phyloP scores from a whole-genome alignment of 2,888 invertebrate genomes.

The Phyllotreta striolata region DNA sequence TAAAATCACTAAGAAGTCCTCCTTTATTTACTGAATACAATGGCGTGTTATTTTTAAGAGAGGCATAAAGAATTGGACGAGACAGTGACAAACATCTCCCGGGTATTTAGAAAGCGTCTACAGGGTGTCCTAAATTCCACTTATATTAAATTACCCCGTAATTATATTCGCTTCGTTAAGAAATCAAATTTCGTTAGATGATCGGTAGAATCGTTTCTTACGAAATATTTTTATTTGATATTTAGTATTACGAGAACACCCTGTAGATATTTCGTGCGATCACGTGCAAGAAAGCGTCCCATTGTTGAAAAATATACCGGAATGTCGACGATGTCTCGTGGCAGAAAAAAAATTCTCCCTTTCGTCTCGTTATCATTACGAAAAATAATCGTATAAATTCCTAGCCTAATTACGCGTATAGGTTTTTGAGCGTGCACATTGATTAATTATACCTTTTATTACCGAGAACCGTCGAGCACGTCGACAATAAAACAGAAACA shows the following conservation, averaged over 20 bases:
- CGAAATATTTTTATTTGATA: neutral
- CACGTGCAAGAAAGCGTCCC: constrained; percentile 23
- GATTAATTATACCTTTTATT: constrained; percentile 18
- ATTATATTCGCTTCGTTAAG: no score
- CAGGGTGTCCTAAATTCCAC: constrained; percentile 1
- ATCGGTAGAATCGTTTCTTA: no score
- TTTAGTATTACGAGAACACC: constrained; percentile 5
- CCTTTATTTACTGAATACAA: constrained; percentile 28
- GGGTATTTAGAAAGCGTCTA: constrained; percentile 27
- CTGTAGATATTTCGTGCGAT: constrained; percentile 11
- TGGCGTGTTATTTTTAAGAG: constrained; percentile 30
- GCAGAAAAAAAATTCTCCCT: constrained; percentile 16
- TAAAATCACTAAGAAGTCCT: constrained; percentile 32
- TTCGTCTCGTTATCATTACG: constrained; percentile 14
- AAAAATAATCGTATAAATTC: no score
- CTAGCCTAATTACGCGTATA: neutral
- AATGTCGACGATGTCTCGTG: constrained; percentile 21
- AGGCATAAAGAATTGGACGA: constrained; percentile 31
- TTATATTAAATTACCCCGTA: no score
- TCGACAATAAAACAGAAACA: constrained; percentile 15
- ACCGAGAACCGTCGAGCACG: neutral
- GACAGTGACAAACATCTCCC: constrained; percentile 30
- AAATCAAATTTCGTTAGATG: no score
- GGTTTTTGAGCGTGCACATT: neutral
- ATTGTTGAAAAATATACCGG: constrained; percentile 23